phyloP scores from a whole-genome alignment of 2,888 invertebrate genomes.

The Hemaris fuciformis region DNA sequence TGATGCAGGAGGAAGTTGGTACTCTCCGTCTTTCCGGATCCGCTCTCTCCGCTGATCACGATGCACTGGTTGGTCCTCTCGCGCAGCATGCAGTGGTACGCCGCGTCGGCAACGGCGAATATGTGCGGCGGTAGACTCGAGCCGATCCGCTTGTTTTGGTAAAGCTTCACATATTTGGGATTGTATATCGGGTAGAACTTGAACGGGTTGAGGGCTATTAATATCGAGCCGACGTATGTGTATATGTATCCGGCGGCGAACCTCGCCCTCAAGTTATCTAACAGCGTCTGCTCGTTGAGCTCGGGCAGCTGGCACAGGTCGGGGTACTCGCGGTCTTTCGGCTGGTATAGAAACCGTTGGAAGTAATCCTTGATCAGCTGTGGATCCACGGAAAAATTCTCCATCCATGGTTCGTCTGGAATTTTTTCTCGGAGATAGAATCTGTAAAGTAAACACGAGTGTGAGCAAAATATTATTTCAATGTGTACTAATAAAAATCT shows the following conservation, averaged over 20 bases:
- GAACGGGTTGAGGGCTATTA: constrained; percentile 97
- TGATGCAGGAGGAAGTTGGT: constrained; percentile 97
- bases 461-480: constrained; percentile 9
- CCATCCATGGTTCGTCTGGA: constrained; percentile 92
- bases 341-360: constrained; percentile 94
- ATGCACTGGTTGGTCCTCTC: constrained; percentile 94
- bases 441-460: constrained; percentile 67
- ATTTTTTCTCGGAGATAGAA: constrained; percentile 94
- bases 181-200: constrained; percentile 98
- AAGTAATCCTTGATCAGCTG: constrained; percentile 96
- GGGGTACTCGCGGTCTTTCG: constrained; percentile 96
- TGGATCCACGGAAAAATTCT: constrained; percentile 93
- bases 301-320: constrained; percentile 97
- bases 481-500: constrained; percentile 23
- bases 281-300: constrained; percentile 94
- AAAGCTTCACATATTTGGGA: constrained; percentile 97
- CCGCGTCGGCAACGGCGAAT: constrained; percentile 97
- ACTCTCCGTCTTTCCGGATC: constrained; percentile 98
- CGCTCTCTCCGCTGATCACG: constrained; percentile 97
- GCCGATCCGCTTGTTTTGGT: constrained; percentile 95
- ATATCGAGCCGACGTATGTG: constrained; percentile 97
- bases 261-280: constrained; percentile 93
- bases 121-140: constrained; percentile 97
- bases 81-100: constrained; percentile 96
- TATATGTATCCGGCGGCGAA: constrained; percentile 97